A percentile compares a stretch with the other conserved stretches of the same genome.
Evolutionary conservation across 2,888 invertebrate species (phyloP).

Genomic region (Phymatocera aterrima): DNA sequence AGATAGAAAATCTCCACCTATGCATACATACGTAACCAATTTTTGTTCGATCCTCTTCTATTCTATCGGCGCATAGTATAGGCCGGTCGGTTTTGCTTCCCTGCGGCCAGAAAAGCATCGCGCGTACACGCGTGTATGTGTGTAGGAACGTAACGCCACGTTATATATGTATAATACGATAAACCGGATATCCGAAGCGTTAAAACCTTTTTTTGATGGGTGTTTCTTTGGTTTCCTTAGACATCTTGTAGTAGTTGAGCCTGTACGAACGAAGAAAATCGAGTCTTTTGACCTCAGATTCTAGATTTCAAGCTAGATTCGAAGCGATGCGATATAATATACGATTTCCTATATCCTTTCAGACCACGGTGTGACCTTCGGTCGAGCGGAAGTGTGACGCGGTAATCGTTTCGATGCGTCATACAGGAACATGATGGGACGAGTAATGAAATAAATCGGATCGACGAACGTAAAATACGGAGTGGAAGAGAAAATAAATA

Average conservation of each 20-base stretch:
- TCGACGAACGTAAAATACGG: neutral
- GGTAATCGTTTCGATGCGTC: constrained; percentile 5
- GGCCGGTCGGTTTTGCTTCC: too few species aligned
- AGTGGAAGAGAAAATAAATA: too few species aligned
- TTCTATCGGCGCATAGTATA: too few species aligned
- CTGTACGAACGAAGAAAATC: neutral
- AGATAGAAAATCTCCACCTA: too few species aligned
- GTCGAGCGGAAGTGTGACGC: constrained; percentile 14
- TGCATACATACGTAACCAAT: too few species aligned
- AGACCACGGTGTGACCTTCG: neutral
- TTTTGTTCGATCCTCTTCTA: too few species aligned
- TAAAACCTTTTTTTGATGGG: neutral
- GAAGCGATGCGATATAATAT: too few species aligned
- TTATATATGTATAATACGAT: neutral
- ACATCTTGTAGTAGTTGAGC: too few species aligned
- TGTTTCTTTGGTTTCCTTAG: constrained; percentile 30
- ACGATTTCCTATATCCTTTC: neutral
- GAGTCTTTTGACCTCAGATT: neutral
- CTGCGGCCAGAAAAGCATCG: too few species aligned
- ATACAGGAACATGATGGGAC: neutral
- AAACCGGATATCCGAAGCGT: constrained; percentile 25
- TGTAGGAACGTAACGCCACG: neutral
- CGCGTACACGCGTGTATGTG: too few species aligned
- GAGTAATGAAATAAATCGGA: neutral
- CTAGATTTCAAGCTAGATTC: neutral